Evolutionary conservation across 2,797 vertebrate species (phyloP), one percentile per base, ranked within the genome.

Genomic region (Brachyalestes nurse): DNA sequence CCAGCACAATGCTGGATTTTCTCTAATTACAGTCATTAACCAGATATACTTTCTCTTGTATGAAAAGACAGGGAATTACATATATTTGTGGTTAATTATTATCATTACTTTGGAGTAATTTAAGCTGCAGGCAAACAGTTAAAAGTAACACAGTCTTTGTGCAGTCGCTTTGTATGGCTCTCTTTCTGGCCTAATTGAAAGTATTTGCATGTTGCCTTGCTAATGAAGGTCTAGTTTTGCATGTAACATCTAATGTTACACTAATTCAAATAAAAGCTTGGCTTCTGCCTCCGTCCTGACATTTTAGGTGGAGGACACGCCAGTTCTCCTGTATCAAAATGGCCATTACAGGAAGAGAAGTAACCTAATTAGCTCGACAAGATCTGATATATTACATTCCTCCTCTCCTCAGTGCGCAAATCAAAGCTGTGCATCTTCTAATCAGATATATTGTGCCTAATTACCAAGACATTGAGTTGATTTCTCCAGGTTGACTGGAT

Each of bases 401-500:
- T 89, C 90, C 90, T 92, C 91, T 93, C 93, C 93, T 93, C 92
- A 93, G 92, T 92, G 77, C 40, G 77, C 92, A 93, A 91, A 93
- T 88, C 90, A 88, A 90, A 92, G 92, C 81, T 74, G 78, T 4
- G 90, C 88, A 89, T 92, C 92, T 96, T 96, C 95, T 97, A 94
- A 97, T 96, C 95, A 96, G 94, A 95, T 96, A 95, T 92, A 93
- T 91, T 95, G 94, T 95, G 95, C 93, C 95, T 96, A 97, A 96
- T 96, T 95, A 93, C 92, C 91, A 87, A 82, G 90, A 91, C 93
- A 93, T 92, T 78, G 75, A 86, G 77, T 80, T 88, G 70, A 86
- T 83, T 80, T 88, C 74, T 77, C 72, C 77, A 77, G 81, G 57
- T 85, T 77, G 71, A 72, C 70, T 82, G 28, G 28, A 19, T 80